These are phyloP conservation scores for Himalopsyche phryganea DNA, from an alignment of 1,140 invertebrate genomes.

Conservation along the genomic window DNA sequence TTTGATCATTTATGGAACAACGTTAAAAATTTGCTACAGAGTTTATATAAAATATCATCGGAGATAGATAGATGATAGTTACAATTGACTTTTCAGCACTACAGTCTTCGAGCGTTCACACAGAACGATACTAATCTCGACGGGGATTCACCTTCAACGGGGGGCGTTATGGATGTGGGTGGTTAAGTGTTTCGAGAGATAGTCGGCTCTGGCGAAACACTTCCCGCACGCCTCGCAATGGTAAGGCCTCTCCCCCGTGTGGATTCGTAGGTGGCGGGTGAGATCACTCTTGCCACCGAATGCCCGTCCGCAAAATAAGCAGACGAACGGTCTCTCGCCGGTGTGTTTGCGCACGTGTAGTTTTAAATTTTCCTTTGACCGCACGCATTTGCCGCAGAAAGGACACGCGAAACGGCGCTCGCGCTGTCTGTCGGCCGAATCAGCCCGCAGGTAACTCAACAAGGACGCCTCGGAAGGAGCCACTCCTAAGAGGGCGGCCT, in stretches of 20 bases:
- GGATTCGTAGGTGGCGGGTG: slow-evolving; percentile 79
- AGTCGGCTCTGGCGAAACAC: slow-evolving; percentile 84
- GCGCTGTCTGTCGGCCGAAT: slow-evolving; percentile 61
- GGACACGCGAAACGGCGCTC: slow-evolving; percentile 77
- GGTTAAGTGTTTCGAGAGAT: slow-evolving; percentile 85
- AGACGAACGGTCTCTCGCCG: slow-evolving; percentile 82
- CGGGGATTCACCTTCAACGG: slow-evolving; percentile 11
- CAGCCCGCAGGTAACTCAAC: slow-evolving; percentile 59
- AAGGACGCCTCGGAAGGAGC: slow-evolving; percentile 59
- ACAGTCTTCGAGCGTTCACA: too few species aligned
- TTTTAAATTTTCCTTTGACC: slow-evolving; percentile 84
- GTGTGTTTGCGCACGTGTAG: slow-evolving; percentile 86
- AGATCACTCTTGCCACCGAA: slow-evolving; percentile 85
- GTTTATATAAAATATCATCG: slow-evolving; percentile 7
- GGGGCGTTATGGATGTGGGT: slow-evolving; percentile 78
- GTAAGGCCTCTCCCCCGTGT: slow-evolving; percentile 82
- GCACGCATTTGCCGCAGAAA: slow-evolving; percentile 84
- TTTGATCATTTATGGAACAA: slow-evolving; percentile 29
- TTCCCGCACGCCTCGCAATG: slow-evolving; percentile 89
- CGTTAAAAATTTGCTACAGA: slow-evolving; percentile 4
- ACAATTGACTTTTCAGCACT: slow-evolving; percentile 30
- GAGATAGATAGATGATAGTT: slow-evolving; percentile 21
- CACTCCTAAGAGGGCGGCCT: slow-evolving; percentile 39
- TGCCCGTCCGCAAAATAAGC: slow-evolving; percentile 79
- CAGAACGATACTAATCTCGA: background rate